Evolutionary conservation across 2,797 vertebrate species (phyloP).

Genomic region (Tympanoctomys barrerae): DNA sequence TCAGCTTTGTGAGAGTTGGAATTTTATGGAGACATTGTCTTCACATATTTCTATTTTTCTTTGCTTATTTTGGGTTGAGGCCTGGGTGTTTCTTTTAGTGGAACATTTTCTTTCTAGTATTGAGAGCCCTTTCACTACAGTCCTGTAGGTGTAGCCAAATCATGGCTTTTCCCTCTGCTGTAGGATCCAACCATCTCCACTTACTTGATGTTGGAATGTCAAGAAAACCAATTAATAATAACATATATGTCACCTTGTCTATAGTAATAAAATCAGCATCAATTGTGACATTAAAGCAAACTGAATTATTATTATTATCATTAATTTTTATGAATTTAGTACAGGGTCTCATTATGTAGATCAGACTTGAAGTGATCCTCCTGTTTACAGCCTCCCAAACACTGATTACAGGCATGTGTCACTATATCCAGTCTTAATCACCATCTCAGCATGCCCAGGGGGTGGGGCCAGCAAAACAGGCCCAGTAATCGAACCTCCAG

Average conservation of each 20-base stretch:
- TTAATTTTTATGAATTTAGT: too few relatives aligned
- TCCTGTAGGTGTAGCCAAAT: neutral
- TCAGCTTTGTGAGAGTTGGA: neutral
- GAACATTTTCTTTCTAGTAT: neutral
- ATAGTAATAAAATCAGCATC: neutral
- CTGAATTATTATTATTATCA: too few relatives aligned
- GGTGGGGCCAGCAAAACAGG: too few relatives aligned
- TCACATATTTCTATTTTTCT: neutral
- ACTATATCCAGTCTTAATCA: too few relatives aligned
- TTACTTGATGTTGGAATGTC: neutral
- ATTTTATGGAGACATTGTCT: neutral
- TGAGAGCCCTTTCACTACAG: neutral
- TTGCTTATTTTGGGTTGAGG: neutral
- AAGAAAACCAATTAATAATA: neutral
- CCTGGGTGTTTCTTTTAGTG: neutral
- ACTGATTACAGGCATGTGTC: too few relatives aligned
- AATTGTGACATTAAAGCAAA: neutral
- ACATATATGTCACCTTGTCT: neutral
- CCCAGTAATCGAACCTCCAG: too few relatives aligned
- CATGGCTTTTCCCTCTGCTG: neutral
- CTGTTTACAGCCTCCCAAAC: too few relatives aligned
- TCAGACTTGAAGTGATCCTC: too few relatives aligned
- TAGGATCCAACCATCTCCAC: neutral
- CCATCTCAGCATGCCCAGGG: too few relatives aligned
- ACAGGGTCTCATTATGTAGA: too few relatives aligned